phyloP scores from a whole-genome alignment of 2,888 invertebrate genomes.

The Drosophila helvetica region DNA sequence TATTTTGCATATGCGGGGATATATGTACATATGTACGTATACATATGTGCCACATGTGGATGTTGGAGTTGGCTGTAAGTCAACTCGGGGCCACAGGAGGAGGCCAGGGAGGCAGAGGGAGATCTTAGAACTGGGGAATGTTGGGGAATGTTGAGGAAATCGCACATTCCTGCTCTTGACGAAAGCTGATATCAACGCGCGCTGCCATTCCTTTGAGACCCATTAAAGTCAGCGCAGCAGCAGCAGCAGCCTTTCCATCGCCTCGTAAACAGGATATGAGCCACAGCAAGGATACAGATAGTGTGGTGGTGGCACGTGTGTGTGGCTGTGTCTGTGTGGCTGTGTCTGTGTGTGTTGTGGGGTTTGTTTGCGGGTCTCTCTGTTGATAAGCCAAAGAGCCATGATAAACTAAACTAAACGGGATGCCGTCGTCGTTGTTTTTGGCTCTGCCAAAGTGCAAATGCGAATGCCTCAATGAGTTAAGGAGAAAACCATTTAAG shows the following conservation, averaged over 20 bases:
- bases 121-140: not conserved
- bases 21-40: not conserved
- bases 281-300: constrained; percentile 13
- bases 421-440: constrained; percentile 34
- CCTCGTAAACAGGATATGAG: constrained; percentile 68
- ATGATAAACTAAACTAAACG: constrained; percentile 65
- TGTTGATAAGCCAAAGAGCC: constrained; percentile 48
- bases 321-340: too few relatives aligned
- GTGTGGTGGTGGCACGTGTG: not conserved
- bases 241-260: constrained; percentile 50
- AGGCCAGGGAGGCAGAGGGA: constrained; percentile 4
- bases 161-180: constrained; percentile 48
- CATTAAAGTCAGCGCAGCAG: constrained; percentile 49
- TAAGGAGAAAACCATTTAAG: not conserved
- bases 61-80: constrained; percentile 19
- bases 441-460: constrained; percentile 56
- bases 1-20: constrained; percentile 69
- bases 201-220: constrained; percentile 41
- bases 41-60: not conserved
- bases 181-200: constrained; percentile 58
- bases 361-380: constrained; percentile 42
- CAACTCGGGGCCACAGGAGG: constrained; percentile 34
- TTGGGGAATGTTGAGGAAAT: not conserved
- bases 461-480: constrained; percentile 68
- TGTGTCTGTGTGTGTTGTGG: constrained; percentile 44